Evolutionary conservation across 1,140 invertebrate genomes (phyloP), one percentile per base, ranked within the genome.

Genomic region (Akabosia matsudoensis): DNA sequence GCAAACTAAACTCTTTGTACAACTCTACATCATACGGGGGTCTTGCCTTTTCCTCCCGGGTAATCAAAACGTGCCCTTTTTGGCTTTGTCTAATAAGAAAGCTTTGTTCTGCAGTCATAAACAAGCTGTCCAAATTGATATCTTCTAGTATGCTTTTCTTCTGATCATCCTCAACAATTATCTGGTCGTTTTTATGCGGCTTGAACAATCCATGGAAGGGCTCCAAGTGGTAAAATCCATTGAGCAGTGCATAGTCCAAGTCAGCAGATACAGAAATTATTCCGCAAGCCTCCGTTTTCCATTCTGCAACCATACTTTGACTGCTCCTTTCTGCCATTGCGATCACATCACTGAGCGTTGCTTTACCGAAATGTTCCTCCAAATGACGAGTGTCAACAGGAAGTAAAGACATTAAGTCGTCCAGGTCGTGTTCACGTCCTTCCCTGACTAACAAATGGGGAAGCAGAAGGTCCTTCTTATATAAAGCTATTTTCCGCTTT

Each of bases 141-240:
- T 70, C 67, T 16, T 7, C 67, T 16, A 70, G 7, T 16, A 24
- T 22, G 31, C 18, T 14, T 30, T 70, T 70, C 24, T 10, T 70
- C 4, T 16, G 14, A 24, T 64, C 45, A 18, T 34, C 33, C 18
- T 26, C 37, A 22, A 30, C 14, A 18, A 61, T 37, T 16, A 81
- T 28, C 64, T 75, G 14, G 74, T 81, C 80, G 1, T 72, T 52
- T 4, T 34, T 13, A n/a, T 82, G 78, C 1, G 85, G 75, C 74
- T 88, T 88, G 73, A 84, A 85, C 0, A 92, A 83, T 3, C 90
- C 89, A 82, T 88, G 85, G 81, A 90, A 91, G 0, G 90, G 86
- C 13, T 84, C 86, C n/a, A 92, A 83, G 73, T 92, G 89, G 84
- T 90, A 93, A 81, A 87, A 87, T 54, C 90, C 87, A 80, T 90